Base-by-base conservation (phyloP, 2,888 invertebrate genomes). In the Lepetodrilus schrolli region DNA sequence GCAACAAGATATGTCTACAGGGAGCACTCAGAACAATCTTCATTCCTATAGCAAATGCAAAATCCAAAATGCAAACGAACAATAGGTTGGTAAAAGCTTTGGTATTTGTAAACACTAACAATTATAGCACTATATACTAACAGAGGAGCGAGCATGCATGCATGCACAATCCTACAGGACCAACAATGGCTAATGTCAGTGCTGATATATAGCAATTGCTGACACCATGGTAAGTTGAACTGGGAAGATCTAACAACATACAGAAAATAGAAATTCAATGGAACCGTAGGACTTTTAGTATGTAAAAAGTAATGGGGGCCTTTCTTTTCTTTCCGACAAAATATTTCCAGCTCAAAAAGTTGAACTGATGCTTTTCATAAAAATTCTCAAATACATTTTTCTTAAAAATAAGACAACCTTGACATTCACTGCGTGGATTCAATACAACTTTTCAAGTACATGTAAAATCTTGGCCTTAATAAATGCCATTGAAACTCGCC, bases 71-170 rank as follows among this genome's bases (percentile, higher is more conserved):
- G 21, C 17, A 48, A 48, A 21, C 17, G 26, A 58, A 58, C 58
- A 58, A 58, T 30, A 58, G 26, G 58, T 58, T 30, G 34, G 34
- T 58, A 30, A 58, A 58, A 58, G 58, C 58, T 58, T 58, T 58
- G 58, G 58, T 58, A 58, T 17, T 58, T 30, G 30, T 58, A 30
- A 58, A 58, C 30, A 58, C 34, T 58, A 58, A 23, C 26, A 30
- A 13, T 23, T 30, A 58, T 58, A 58, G 58, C 58, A 58, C 58
- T 58, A 58, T 58, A n/a, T n/a, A n/a, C n/a, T n/a, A n/a, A n/a
- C n/a, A n/a, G n/a, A n/a, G n/a, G n/a, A n/a, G n/a, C n/a, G n/a
- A n/a, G n/a, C n/a, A n/a, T n/a, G n/a, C n/a, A n/a, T n/a, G n/a
- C n/a, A n/a, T n/a, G n/a, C 43, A 17, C 43, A 43, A 43, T 43